Conservation (phyloP, 2,797 vertebrate species). For the Epinephelus awoara region DNA sequence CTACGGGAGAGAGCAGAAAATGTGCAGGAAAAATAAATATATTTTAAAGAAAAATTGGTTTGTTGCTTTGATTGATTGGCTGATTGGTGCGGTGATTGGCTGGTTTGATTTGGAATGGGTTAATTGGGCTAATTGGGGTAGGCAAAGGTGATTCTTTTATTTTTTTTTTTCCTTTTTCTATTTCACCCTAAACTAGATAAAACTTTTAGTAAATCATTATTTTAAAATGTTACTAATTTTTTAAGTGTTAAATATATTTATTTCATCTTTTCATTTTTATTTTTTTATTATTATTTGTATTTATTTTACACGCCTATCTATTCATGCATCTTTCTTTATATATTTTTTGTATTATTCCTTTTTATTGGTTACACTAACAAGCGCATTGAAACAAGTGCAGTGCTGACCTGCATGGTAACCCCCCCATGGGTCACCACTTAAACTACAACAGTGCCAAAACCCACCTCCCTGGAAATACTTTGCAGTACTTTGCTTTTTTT, state of each 20-base stretch:
- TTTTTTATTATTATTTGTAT: background rate
- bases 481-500: slow-evolving; percentile 35
- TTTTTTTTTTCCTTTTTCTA: background rate
- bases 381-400: slow-evolving; percentile 48
- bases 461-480: slow-evolving; percentile 59
- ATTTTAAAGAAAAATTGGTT: slow-evolving; percentile 25
- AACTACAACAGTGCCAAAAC: slow-evolving; percentile 48
- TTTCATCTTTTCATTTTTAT: background rate
- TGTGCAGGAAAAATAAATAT: slow-evolving; percentile 17
- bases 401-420: slow-evolving; percentile 43
- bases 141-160: slow-evolving; percentile 3
- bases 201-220: slow-evolving; percentile 2
- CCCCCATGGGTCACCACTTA: slow-evolving; percentile 41
- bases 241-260: background rate
- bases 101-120: slow-evolving; percentile 32
- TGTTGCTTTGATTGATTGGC: slow-evolving; percentile 56
- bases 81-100: slow-evolving; percentile 60
- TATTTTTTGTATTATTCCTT: background rate
- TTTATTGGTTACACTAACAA: slow-evolving; percentile 7
- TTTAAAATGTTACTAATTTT: background rate
- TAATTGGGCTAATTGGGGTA: slow-evolving; percentile 33
- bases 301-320: background rate
- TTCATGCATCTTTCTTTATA: background rate
- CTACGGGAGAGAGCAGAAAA: slow-evolving; percentile 14
- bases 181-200: background rate